phyloP scores from a whole-genome alignment of 35 echinoderm and acorn worm species.

The Chiridota heheva region DNA sequence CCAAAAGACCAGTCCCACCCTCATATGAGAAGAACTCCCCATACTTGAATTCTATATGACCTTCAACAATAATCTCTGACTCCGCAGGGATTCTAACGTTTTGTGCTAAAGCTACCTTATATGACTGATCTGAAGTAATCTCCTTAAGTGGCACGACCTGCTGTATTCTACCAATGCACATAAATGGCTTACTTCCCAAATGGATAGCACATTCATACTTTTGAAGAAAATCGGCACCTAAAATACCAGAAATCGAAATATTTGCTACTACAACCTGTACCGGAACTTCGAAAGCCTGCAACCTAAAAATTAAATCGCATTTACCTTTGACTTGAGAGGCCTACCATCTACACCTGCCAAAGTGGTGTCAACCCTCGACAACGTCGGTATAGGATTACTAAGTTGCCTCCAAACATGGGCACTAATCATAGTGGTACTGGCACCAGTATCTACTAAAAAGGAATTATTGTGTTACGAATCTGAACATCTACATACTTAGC shows the following conservation, averaged over 20 bases:
- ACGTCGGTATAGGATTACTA: background rate
- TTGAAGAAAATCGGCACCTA: slow-evolving; percentile 2
- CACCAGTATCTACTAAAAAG: background rate
- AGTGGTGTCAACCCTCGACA: background rate
- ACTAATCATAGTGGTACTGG: background rate
- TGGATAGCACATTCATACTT: slow-evolving; percentile 2
- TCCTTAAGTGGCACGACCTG: background rate
- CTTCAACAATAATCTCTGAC: background rate
- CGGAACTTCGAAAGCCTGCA: background rate
- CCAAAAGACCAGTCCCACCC: slow-evolving; percentile 1
- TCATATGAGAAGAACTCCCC: background rate
- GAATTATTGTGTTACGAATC: background rate
- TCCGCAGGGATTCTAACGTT: background rate
- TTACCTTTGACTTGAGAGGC: background rate
- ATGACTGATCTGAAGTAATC: background rate
- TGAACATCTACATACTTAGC: background rate
- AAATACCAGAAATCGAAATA: slow-evolving; percentile 1
- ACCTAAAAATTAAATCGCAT: background rate
- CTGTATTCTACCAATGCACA: background rate
- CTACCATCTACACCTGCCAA: background rate
- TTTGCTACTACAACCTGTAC: slow-evolving; percentile 16
- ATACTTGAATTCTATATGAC: background rate
- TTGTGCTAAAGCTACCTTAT: slow-evolving; percentile 12
- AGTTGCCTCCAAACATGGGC: background rate
- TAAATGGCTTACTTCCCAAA: background rate